phyloP scores from a whole-genome alignment of 1,140 invertebrate species.

The Calosoma granatense region DNA sequence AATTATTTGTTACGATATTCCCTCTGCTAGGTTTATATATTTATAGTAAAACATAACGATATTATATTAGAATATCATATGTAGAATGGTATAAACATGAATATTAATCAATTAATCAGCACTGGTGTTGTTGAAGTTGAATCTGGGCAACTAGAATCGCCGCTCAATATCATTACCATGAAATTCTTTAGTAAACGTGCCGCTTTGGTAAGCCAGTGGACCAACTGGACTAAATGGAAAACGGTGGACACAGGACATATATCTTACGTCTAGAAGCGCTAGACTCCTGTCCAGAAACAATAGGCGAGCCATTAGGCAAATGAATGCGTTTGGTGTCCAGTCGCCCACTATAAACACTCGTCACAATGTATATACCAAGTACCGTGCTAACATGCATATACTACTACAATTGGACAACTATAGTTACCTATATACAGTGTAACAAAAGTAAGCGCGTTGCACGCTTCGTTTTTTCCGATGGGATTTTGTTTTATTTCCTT shows the following conservation, averaged over 20 bases:
- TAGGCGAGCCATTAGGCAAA: constrained; percentile 25
- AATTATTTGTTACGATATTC: no score
- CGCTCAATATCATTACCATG: background rate
- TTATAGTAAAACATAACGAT: no score
- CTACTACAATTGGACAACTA: background rate
- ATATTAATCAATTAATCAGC: no score
- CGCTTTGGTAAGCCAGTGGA: background rate
- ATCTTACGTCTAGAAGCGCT: constrained; percentile 18
- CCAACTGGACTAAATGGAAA: constrained; percentile 18
- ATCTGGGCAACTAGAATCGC: no score
- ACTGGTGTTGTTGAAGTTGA: no score
- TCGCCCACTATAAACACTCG: constrained; percentile 1
- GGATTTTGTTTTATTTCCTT: background rate
- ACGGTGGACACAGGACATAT: constrained; percentile 19
- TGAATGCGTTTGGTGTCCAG: constrained; percentile 19
- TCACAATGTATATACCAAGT: no score
- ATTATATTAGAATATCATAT: no score
- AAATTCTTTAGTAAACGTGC: background rate
- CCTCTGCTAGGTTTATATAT: no score
- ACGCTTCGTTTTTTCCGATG: background rate
- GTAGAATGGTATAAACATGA: no score
- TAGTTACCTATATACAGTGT: background rate
- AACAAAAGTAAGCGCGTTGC: background rate
- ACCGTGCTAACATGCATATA: background rate
- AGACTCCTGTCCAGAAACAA: constrained; percentile 20